These are phyloP conservation scores for Chloromyia formosa DNA, from an alignment of 2,888 invertebrate genomes.

Conservation along the genomic window DNA sequence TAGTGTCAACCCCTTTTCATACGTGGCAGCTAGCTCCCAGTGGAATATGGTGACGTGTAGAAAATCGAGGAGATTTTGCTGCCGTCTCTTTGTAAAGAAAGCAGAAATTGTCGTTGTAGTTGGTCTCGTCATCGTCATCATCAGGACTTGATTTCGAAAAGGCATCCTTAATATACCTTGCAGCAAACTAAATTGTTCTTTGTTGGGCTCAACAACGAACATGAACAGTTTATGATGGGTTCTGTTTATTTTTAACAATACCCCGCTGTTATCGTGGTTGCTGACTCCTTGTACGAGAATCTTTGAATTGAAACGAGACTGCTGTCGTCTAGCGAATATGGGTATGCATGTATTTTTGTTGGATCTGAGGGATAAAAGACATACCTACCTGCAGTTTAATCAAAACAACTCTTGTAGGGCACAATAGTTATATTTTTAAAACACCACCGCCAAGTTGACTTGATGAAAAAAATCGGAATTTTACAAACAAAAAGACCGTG, in stretches of 20 bases:
- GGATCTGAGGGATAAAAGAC: no score
- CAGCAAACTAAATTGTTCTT: conserved; percentile 37
- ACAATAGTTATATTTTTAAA: no score
- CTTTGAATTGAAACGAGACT: no score
- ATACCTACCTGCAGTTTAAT: no score
- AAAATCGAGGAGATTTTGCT: conserved; percentile 19
- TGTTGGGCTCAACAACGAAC: neutral
- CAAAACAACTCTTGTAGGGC: no score
- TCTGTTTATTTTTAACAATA: conserved; percentile 22
- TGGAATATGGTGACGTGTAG: conserved; percentile 6
- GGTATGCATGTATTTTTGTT: no score
- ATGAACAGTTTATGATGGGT: conserved; percentile 17
- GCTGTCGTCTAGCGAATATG: no score
- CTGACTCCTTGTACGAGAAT: no score
- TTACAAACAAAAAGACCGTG: no score
- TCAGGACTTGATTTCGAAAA: conserved; percentile 28
- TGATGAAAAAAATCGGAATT: no score
- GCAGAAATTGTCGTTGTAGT: conserved; percentile 18
- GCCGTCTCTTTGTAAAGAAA: conserved; percentile 29
- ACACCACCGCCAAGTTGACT: no score
- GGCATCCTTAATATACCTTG: conserved; percentile 33
- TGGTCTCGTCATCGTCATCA: conserved; percentile 26
- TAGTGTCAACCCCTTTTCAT: conserved; percentile 46
- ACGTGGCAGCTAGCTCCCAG: neutral
- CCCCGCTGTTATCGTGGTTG: no score